Evolutionary conservation across 2,113 vertebrate genomes (phyloP).

Genomic region (Chrysemys picta): DNA sequence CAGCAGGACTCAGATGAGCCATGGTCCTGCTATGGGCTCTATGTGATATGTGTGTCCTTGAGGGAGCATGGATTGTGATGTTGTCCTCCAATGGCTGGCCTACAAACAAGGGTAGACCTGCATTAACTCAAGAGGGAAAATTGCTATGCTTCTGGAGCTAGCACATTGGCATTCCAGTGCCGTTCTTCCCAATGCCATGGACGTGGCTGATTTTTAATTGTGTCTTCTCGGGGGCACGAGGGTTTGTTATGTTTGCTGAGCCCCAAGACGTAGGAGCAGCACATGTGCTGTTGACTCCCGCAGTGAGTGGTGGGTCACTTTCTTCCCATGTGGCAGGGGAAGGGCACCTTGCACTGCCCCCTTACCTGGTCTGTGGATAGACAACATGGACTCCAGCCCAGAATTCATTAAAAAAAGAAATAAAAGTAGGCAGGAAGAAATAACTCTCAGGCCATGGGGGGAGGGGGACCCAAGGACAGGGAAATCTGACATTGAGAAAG

Average conservation of each 20-base stretch:
- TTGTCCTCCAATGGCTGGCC: background rate
- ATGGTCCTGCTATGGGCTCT: background rate
- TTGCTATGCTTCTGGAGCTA: background rate
- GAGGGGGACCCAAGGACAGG: background rate
- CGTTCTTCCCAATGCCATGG: background rate
- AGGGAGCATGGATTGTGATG: no score
- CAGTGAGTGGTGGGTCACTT: background rate
- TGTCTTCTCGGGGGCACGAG: background rate
- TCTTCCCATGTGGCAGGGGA: background rate
- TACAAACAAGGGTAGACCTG: background rate
- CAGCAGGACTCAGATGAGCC: background rate
- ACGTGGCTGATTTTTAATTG: background rate
- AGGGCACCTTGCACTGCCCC: background rate
- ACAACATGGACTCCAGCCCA: background rate
- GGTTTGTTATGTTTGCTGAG: background rate
- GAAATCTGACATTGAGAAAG: background rate
- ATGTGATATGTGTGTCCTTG: background rate
- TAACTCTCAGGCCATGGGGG: background rate
- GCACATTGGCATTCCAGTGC: background rate
- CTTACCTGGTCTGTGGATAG: background rate
- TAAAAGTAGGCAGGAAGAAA: background rate
- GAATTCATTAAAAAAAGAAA: background rate
- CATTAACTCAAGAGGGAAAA: background rate
- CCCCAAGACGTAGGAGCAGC: background rate
- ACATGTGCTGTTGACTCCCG: background rate